phyloP scores from a whole-genome alignment of 2,113 vertebrate species.

The Trinectes maculatus region DNA sequence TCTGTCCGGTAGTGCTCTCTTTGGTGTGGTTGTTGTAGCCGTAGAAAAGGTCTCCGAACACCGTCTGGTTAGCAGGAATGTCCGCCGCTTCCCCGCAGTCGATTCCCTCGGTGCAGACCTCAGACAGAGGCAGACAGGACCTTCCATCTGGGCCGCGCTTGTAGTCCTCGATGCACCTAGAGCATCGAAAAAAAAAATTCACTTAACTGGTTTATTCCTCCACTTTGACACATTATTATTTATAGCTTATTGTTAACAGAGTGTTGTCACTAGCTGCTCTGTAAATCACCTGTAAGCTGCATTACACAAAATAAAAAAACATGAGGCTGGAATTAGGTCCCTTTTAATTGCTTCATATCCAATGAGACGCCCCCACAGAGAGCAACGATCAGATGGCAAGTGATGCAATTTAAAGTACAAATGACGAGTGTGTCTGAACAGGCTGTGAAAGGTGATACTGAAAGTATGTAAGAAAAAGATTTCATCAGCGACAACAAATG shows the following conservation, averaged over 20 bases:
- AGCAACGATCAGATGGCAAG: no score
- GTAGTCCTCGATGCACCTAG: constrained; percentile 97
- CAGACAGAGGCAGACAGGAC: constrained; percentile 91
- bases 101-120: constrained; percentile 87
- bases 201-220: no score
- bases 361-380: no score
- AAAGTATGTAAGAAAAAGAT: no score
- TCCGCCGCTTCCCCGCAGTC: constrained; percentile 90
- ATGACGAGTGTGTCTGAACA: neutral
- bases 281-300: no score
- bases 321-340: no score
- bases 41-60: constrained; percentile 96
- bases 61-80: constrained; percentile 94
- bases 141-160: constrained; percentile 90
- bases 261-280: no score
- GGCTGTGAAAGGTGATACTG: neutral
- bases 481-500: neutral
- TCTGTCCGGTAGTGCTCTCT: constrained; percentile 89
- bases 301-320: no score
- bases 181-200: no score
- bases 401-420: neutral
- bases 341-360: no score
- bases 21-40: constrained; percentile 96
- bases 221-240: no score
- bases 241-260: no score